phyloP scores from a whole-genome alignment of 2,113 vertebrate genomes.

The Tachuris rubrigastra region DNA sequence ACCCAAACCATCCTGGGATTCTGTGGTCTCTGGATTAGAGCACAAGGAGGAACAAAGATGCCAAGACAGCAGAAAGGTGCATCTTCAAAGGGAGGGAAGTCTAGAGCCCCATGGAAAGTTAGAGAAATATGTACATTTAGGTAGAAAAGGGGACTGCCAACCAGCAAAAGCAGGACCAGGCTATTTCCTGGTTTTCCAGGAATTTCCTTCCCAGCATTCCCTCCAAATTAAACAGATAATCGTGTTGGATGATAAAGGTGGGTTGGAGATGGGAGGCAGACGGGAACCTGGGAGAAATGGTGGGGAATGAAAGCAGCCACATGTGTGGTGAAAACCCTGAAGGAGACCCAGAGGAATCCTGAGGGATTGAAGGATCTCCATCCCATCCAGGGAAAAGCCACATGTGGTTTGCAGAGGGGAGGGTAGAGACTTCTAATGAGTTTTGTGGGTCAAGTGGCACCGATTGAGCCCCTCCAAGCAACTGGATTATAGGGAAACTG shows the following conservation, averaged over 20 bases:
- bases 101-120: not conserved
- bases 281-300: not conserved
- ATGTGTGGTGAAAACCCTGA: not conserved
- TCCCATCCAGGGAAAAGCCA: not conserved
- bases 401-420: not conserved
- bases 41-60: not conserved
- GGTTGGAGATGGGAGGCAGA: not conserved
- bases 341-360: not conserved
- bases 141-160: not conserved
- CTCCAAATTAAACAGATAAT: not conserved
- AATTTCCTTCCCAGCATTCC: not conserved
- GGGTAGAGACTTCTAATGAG: not conserved
- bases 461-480: not conserved
- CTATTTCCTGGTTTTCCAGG: not conserved
- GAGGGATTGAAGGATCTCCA: not conserved
- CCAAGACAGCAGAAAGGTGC: not conserved
- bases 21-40: not conserved
- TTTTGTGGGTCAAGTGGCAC: not conserved
- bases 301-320: not conserved
- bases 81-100: not conserved
- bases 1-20: not conserved
- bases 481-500: not conserved
- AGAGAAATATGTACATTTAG: not conserved
- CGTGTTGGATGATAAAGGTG: not conserved
- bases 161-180: not conserved